A percentile compares a stretch with the other conserved stretches of the same genome.
phyloP scores from a whole-genome alignment of 2,113 vertebrate genomes.

The Colius striatus region DNA sequence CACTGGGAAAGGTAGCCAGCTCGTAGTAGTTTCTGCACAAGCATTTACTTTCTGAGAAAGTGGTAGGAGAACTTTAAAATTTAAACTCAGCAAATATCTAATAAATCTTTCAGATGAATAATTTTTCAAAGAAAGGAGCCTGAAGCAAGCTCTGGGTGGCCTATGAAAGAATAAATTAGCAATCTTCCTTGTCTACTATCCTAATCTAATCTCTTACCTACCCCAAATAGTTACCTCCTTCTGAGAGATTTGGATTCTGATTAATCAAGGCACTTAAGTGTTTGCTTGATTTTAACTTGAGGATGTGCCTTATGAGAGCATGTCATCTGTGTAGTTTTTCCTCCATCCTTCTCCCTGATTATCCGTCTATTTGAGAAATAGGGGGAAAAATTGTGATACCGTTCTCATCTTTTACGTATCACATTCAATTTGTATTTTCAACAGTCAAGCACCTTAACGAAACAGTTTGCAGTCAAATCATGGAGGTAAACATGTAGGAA shows the following conservation, averaged over 20 bases:
- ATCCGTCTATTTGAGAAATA: background rate
- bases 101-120: slow-evolving; percentile 30
- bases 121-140: slow-evolving; percentile 19
- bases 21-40: background rate
- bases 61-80: slow-evolving; percentile 16
- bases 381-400: background rate
- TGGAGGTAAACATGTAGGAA: background rate
- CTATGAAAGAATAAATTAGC: slow-evolving; percentile 3
- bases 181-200: background rate
- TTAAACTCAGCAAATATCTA: slow-evolving; percentile 34
- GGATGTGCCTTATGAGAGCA: background rate
- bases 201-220: slow-evolving; percentile 6
- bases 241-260: background rate
- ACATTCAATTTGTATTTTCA: background rate
- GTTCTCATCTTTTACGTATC: background rate
- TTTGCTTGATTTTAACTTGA: background rate
- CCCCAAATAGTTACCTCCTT: background rate
- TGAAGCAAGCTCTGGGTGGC: slow-evolving; percentile 11
- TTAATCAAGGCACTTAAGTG: background rate
- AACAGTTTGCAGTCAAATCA: background rate
- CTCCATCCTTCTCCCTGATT: background rate
- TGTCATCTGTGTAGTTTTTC: background rate
- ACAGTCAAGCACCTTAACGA: background rate
- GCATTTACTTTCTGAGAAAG: background rate
- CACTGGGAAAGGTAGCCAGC: background rate